These are phyloP conservation scores for Rhea pennata DNA, from an alignment of 2,113 vertebrate genomes.

Conservation along the genomic window DNA sequence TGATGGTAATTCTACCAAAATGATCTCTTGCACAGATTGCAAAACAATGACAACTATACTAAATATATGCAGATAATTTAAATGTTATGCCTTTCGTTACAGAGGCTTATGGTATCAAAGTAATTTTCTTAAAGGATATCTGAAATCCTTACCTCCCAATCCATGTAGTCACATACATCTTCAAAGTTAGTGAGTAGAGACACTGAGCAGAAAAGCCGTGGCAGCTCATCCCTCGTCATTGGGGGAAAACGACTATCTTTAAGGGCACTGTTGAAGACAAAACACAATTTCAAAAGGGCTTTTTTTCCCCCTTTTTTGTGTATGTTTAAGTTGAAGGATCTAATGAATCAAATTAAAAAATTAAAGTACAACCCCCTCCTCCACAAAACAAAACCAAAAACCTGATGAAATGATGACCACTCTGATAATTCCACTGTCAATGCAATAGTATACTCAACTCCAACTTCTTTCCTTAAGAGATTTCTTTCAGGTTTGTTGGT, in stretches of 20 bases:
- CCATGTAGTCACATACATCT: slow-evolving; percentile 99
- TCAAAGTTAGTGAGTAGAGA: slow-evolving; percentile 99
- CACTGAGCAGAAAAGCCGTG: slow-evolving; percentile 99
- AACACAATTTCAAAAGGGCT: slow-evolving; percentile 68
- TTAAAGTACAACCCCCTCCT: not conserved
- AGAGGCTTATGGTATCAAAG: not conserved
- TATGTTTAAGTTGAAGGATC: not conserved
- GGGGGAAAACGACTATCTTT: slow-evolving; percentile 99
- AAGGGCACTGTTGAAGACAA: slow-evolving; percentile 94
- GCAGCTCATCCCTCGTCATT: slow-evolving; percentile 99
- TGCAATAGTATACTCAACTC: not conserved
- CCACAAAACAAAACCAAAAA: not conserved
- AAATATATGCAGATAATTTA: not conserved
- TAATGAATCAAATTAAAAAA: slow-evolving; percentile 40
- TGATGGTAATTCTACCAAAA: not conserved
- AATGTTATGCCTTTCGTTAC: not conserved
- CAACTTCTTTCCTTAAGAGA: not conserved
- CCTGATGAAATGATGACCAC: slow-evolving; percentile 8
- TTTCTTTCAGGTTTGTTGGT: not conserved
- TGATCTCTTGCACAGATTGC: not conserved
- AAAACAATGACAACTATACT: not conserved
- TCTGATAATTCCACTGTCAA: slow-evolving; percentile 2
- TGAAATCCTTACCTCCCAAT: slow-evolving; percentile 94
- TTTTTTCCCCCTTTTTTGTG: not conserved
- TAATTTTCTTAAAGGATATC: not conserved